Evolutionary conservation across 2,797 vertebrate species (phyloP).

Genomic region (Falco naumanni): DNA sequence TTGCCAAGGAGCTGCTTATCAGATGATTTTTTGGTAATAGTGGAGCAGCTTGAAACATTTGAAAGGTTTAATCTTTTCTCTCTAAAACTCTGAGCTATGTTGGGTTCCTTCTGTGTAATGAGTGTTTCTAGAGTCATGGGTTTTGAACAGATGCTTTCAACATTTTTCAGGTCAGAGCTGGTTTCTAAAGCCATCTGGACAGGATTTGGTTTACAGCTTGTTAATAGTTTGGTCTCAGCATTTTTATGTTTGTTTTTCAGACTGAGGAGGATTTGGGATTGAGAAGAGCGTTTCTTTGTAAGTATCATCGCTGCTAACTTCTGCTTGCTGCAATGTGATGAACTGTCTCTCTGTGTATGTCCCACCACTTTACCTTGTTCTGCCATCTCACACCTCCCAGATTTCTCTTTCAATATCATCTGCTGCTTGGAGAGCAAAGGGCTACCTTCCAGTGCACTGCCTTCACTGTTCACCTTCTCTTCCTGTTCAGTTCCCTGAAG

Average conservation of each 20-base stretch:
- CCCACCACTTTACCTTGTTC: not conserved
- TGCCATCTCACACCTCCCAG: conserved; percentile 19
- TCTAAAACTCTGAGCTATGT: not conserved
- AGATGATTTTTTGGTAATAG: not conserved
- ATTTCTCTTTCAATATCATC: conserved; percentile 49
- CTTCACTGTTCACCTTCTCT: conserved; percentile 5
- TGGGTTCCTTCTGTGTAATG: not conserved
- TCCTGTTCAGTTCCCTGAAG: conserved; percentile 40
- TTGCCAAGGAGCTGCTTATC: not conserved
- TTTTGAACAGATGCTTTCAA: conserved; percentile 23
- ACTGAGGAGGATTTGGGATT: conserved; percentile 71
- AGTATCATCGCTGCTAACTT: not conserved
- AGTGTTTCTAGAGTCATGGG: not conserved
- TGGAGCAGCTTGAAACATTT: conserved; percentile 18
- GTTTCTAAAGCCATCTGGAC: not conserved
- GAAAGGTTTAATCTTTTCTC: conserved; percentile 20
- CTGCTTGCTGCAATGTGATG: not conserved
- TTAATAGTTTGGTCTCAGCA: conserved; percentile 51
- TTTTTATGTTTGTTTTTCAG: conserved; percentile 79
- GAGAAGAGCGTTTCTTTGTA: conserved; percentile 47
- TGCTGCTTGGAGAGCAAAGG: conserved; percentile 33
- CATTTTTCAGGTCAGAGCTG: not conserved
- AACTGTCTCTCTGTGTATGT: not conserved
- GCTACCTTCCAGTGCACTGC: not conserved
- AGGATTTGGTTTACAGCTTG: conserved; percentile 25